Evolutionary conservation across 2,888 invertebrate species (phyloP), one percentile per base, ranked within the genome.

Genomic region (Prosopocoilus inquinatus): DNA sequence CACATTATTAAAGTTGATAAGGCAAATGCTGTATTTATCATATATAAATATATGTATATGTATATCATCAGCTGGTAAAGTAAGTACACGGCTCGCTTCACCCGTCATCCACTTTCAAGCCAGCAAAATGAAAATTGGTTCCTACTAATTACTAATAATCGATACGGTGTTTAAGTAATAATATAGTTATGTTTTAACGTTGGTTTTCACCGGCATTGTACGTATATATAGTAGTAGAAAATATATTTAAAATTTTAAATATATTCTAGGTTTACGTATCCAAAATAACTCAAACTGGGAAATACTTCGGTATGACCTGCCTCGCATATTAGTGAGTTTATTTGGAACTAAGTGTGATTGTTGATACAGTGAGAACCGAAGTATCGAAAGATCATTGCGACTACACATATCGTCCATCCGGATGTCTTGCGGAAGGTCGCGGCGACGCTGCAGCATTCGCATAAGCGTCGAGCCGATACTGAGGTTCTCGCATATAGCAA

Each of bases 261-360:
- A 75, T 75, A 75, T 74, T 70, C 68, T 77, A 78, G 77, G 75
- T 76, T 75, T 76, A 78, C 75, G 76, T 78, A 78, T 79, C 78
- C 78, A 79, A 78, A 79, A 78, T 77, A 78, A 78, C 78, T 78
- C 78, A 78, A 75, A 76, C 72, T 78, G 78, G 78, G 78, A 73
- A 78, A 74, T 77, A 77, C 78, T 73, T 75, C 75, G 75, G 77
- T 75, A 77, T 77, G 71, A 77, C 85, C 85, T 85, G 83, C 85
- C 85, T 85, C 85, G 85, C 85, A 85, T 80, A 82, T 82, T 84
- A 85, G 85, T 85, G 85, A 85, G 85, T 85, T 85, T 84, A 83
- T 84, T 85, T 85, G 84, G 85, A 85, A 84, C 83, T 84, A 84
- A 84, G 85, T 85, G 85, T 85, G 85, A 85, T 85, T 85, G 84